Percentiles rank a stretch among this genome's conserved stretches.
Conservation (phyloP, 2,797 vertebrate species). For the Lemur catta region DNA sequence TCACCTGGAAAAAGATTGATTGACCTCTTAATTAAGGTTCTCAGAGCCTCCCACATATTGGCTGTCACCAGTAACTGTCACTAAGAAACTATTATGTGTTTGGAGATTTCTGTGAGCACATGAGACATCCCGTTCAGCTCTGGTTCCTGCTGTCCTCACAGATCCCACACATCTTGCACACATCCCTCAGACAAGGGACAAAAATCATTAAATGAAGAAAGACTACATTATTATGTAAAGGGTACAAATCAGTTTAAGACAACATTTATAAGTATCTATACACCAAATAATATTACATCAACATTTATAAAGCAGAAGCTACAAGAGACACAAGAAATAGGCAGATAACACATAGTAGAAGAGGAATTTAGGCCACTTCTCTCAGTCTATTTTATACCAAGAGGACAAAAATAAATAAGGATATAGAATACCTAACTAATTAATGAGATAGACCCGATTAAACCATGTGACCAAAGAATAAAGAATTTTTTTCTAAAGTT, state of each 20-base stretch:
- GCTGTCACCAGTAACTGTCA: neutral
- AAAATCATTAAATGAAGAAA: slow-evolving; percentile 3
- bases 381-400: neutral
- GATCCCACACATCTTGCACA: neutral
- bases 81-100: neutral
- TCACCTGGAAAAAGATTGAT: neutral
- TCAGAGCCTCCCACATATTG: neutral
- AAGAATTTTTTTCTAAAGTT: neutral
- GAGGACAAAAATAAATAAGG: neutral
- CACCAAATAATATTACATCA: neutral
- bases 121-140: neutral
- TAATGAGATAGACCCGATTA: neutral
- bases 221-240: neutral
- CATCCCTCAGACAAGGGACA: neutral
- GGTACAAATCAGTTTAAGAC: neutral
- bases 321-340: neutral
- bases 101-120: neutral
- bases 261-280: neutral
- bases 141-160: neutral
- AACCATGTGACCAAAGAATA: neutral
- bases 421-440: neutral
- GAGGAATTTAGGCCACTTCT: neutral
- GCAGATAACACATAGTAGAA: neutral
- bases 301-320: neutral
- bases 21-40: slow-evolving; percentile 47